Conservation (phyloP, 2,113 vertebrate genomes). For the Phrynosoma platyrhinos region DNA sequence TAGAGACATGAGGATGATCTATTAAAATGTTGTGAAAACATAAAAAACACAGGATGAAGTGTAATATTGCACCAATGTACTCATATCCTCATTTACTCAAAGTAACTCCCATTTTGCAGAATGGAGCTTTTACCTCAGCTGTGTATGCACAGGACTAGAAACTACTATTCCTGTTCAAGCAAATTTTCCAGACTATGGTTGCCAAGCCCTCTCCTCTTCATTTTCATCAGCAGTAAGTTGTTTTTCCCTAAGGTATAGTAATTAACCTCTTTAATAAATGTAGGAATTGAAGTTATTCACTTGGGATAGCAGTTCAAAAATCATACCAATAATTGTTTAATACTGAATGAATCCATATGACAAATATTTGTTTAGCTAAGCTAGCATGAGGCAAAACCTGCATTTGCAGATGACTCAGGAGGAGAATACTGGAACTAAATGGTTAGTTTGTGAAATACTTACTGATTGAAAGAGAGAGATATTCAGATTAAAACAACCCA, state of each 20-base stretch:
- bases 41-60: neutral
- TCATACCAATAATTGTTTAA: constrained; percentile 24
- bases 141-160: neutral
- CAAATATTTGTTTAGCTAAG: constrained; percentile 25
- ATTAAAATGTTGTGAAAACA: neutral
- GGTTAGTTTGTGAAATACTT: neutral
- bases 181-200: neutral
- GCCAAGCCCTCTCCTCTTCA: neutral
- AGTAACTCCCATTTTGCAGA: neutral
- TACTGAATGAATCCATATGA: constrained; percentile 17
- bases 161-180: neutral
- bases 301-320: constrained; percentile 2
- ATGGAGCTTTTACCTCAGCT: neutral
- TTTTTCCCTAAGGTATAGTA: constrained; percentile 10
- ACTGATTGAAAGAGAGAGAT: constrained; percentile 7
- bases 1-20: neutral
- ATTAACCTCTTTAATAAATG: constrained; percentile 13
- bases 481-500: neutral
- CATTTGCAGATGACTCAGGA: constrained; percentile 23
- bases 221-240: constrained; percentile 8
- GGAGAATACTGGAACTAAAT: constrained; percentile 31
- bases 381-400: neutral
- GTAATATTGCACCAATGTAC: neutral
- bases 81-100: neutral
- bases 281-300: constrained; percentile 7